These are phyloP conservation scores for Catocala fraxini DNA, from an alignment of 2,888 invertebrate genomes.

Conservation along the genomic window DNA sequence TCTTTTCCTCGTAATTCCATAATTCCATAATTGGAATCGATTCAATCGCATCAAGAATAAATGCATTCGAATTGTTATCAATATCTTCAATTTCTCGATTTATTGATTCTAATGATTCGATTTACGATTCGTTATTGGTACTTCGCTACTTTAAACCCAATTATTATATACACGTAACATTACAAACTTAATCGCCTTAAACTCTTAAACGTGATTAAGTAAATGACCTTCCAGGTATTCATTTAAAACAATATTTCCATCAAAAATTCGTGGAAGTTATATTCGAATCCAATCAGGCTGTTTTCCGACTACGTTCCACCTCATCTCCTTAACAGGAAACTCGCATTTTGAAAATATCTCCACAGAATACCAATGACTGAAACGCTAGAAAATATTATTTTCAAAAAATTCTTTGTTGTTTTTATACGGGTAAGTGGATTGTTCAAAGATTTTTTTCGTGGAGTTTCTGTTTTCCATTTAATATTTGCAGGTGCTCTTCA, in stretches of 20 bases:
- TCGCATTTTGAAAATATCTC: conserved; percentile 31
- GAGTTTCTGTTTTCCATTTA: background rate
- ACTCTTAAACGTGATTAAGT: conserved; percentile 2
- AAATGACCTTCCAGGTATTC: conserved; percentile 1
- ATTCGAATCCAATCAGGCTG: conserved; percentile 34
- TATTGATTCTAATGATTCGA: no score
- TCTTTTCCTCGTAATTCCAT: no score
- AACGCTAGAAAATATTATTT: conserved; percentile 19
- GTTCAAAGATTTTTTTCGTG: background rate
- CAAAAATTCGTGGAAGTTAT: conserved; percentile 11
- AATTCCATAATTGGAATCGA: no score
- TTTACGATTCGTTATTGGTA: no score
- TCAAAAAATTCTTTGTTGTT: conserved; percentile 9
- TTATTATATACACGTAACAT: no score
- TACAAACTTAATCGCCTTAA: conserved; percentile 1
- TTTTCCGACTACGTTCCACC: conserved; percentile 25
- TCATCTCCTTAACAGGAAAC: conserved; percentile 32
- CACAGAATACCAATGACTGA: conserved; percentile 37
- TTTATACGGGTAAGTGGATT: background rate
- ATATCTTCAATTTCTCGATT: no score
- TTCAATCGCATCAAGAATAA: no score
- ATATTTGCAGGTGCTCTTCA: no score
- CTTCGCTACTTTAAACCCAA: no score
- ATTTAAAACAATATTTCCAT: conserved; percentile 18
- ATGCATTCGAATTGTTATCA: no score